Evolutionary conservation across 2,797 vertebrate genomes (phyloP), one percentile per base, ranked within the genome.

Genomic region (Mormyrus hasselquistii): DNA sequence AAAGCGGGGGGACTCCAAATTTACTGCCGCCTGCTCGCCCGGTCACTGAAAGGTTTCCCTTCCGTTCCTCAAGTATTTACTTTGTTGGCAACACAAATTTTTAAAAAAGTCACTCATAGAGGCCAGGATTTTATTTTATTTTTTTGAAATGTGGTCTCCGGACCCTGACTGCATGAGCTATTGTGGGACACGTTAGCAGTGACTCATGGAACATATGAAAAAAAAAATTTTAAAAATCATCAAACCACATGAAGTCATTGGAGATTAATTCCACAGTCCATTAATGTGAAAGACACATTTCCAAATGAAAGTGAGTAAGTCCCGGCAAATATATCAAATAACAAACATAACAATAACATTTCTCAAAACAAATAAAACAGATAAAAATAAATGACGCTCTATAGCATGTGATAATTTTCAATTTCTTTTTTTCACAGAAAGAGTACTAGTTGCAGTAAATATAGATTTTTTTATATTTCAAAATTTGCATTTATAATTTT

Each of bases 181-280:
- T 91, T 92, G 92, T 92, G 90, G 90, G 91, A 90, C 91, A 89
- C 88, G 87, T 86, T 89, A 90, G 89, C 79, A 53, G 84, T 94
- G 95, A 95, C 87, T 95, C 94, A 94, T 92, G 90, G 93, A 94
- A 94, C 90, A 93, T 92, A 94, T 94, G 90, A 94, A 94, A 89
- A 91, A 89, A 88, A 89, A 89, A 87, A 87, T 88, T 25, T 91
- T 92, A 92, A 87, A 92, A 94, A 93, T 91, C 90, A 93, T 94
- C 90, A 92, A 91, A 91, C 91, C 76, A 82, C 85, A 88, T 93
- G 92, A 91, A 90, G 93, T 94, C 91, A 94, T 90, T 90, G 87
- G 90, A 91, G 91, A 93, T 92, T 91, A 91, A 92, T 93, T 93
- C 91, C 91, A 91, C 91, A 93, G 91, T 73, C 88, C 89, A 91